Percentiles rank a stretch among this genome's conserved stretches.
phyloP scores from a whole-genome alignment of 2,113 vertebrate genomes.

The Sorex araneus region DNA sequence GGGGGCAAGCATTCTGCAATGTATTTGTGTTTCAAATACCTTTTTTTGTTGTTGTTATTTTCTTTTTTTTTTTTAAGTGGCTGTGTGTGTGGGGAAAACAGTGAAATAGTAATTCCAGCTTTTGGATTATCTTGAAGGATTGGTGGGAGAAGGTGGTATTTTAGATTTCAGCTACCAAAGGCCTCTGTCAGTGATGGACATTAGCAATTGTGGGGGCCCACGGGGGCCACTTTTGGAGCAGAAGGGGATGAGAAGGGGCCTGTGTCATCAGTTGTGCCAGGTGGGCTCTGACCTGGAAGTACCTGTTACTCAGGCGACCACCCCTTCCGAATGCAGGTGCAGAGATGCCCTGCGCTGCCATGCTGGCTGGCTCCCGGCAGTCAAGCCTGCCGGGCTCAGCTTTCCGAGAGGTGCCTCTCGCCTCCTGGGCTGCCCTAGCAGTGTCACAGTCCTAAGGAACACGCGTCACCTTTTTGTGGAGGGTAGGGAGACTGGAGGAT shows the following conservation, averaged over 20 bases:
- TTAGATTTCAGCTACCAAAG: conserved; percentile 3
- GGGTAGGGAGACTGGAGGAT: too few species aligned
- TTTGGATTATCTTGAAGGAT: not conserved
- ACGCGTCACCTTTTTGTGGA: too few species aligned
- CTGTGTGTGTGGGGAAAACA: conserved; percentile 11
- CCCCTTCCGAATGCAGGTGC: not conserved
- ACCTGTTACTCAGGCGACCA: not conserved
- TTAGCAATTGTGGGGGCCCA: not conserved
- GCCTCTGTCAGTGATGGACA: not conserved
- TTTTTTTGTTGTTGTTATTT: conserved; percentile 61
- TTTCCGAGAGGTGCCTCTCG: too few species aligned
- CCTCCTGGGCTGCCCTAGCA: not conserved
- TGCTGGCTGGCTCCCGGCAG: not conserved
- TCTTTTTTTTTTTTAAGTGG: not conserved
- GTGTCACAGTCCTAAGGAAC: too few species aligned
- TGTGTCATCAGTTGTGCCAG: not conserved
- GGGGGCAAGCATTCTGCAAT: not conserved
- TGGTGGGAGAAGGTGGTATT: conserved; percentile 31
- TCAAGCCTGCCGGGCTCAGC: not conserved
- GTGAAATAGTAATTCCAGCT: not conserved
- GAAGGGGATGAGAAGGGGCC: not conserved
- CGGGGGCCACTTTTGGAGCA: not conserved
- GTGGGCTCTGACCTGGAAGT: not conserved
- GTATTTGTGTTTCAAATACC: conserved; percentile 27
- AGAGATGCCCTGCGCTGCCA: not conserved